Evolutionary conservation across 2,797 vertebrate species (phyloP), one percentile per base, ranked within the genome.

Genomic region (Cossypha polioptera): DNA sequence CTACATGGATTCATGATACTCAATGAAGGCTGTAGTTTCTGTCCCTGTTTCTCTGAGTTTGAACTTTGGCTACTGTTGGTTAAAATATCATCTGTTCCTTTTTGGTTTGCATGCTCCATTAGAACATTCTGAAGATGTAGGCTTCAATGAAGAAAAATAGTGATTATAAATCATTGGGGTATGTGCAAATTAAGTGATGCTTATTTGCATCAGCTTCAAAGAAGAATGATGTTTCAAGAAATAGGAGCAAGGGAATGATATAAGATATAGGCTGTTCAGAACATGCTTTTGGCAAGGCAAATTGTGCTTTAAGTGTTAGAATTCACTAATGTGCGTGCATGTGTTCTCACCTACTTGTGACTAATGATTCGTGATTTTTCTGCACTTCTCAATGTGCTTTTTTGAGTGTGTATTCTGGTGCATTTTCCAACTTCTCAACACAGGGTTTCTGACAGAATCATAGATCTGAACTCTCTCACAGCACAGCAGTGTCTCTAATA

Each of bases 361-460:
- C 78, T 93, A 90, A 91, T 75, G 38, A 31, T 25, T 24, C 2
- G 0, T 78, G 51, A 16, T 51, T 81, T 62, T 79, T 82, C 50
- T 69, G 18, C 33, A 8, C 22, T 75, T 31, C n/a, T 75, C 42
- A 63, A 19, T 2, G 16, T 74, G 26, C 29, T 76, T 85, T 63
- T 76, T 87, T 40, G 50, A 74, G 24, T 43, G 57, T 74, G 54
- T 76, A 29, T 66, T 75, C 50, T 90, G 51, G 71, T 86, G 21
- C 31, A 47, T 80, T 96, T 97, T 94, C 65, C 58, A 67, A 58
- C 87, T 55, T 75, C 38, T 92, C 86, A 57, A 28, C 38, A 18
- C 16, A 26, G 5, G 28, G 33, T 58, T 73, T 74, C 84, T 97
- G 89, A 80, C 88, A 94, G 92, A 95, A 73, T 65, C 89, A 73